Conservation (phyloP, 2,113 vertebrate species). For the Anguilla rostrata region DNA sequence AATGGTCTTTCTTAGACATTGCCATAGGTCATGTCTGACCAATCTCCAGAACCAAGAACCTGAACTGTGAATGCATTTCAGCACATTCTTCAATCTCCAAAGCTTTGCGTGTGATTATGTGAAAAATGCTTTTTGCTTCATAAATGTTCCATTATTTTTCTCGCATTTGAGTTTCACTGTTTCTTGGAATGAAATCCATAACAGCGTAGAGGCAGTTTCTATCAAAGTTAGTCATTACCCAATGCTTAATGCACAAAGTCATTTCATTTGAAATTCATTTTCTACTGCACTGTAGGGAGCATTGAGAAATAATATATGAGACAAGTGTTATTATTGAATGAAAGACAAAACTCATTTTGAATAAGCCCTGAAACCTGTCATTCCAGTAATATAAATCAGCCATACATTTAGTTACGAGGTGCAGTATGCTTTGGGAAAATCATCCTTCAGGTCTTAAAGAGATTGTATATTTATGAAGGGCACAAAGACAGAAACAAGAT, state of each 20-base stretch:
- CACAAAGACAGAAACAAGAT: background rate
- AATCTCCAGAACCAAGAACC: too few species aligned
- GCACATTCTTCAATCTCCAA: background rate
- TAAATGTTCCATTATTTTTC: background rate
- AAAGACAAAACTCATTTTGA: slow-evolving; percentile 6
- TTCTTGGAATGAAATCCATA: background rate
- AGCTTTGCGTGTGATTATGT: background rate
- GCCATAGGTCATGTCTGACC: too few species aligned
- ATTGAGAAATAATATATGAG: slow-evolving; percentile 7
- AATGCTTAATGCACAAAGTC: background rate
- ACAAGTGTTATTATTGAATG: slow-evolving; percentile 13
- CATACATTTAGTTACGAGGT: background rate
- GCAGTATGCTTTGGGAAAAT: background rate
- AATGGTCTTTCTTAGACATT: too few species aligned
- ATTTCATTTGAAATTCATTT: slow-evolving; percentile 15
- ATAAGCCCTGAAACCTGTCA: background rate
- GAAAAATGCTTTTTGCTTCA: background rate
- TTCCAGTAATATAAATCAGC: background rate
- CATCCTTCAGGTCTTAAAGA: background rate
- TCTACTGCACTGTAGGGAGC: background rate
- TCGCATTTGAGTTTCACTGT: background rate
- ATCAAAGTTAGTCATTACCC: background rate
- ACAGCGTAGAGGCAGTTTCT: background rate
- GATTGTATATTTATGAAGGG: background rate
- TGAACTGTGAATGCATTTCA: too few species aligned